Conservation (phyloP, 1,140 invertebrate genomes). For the Eufriesea mexicana region DNA sequence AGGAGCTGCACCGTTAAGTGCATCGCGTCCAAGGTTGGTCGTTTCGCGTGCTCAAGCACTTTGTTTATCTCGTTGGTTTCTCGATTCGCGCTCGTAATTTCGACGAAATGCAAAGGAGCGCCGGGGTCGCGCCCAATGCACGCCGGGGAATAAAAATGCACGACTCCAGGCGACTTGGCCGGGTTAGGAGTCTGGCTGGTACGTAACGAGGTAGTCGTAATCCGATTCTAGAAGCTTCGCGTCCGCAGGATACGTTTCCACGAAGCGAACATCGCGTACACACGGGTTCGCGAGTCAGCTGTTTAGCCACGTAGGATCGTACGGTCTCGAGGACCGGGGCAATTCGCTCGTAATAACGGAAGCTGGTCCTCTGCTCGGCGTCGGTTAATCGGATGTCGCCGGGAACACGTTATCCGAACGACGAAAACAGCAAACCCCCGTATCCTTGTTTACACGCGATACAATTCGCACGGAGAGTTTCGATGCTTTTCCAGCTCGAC, state of each 20-base stretch:
- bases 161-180: no score
- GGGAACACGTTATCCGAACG: conserved; percentile 35
- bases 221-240: conserved; percentile 1
- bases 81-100: not conserved
- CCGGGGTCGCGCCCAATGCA: no score
- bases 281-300: conserved; percentile 65
- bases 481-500: not conserved
- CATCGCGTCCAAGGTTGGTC: conserved; percentile 6
- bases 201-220: conserved; percentile 9
- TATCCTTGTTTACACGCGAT: conserved; percentile 2
- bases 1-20: conserved; percentile 7
- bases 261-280: conserved; percentile 33
- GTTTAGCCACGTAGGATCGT: conserved; percentile 63
- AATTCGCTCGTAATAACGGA: conserved; percentile 74
- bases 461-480: conserved; percentile 8
- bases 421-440: conserved; percentile 46
- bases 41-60: not conserved
- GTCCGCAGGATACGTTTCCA: conserved; percentile 21
- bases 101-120: not conserved
- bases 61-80: not conserved
- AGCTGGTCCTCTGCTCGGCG: conserved; percentile 54
- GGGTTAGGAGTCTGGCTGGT: no score
- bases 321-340: conserved; percentile 29
- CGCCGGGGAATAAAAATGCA: not conserved
- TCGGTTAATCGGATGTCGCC: conserved; percentile 72